phyloP scores from a whole-genome alignment of 2,797 vertebrate genomes.

The Neostethus bicornis region DNA sequence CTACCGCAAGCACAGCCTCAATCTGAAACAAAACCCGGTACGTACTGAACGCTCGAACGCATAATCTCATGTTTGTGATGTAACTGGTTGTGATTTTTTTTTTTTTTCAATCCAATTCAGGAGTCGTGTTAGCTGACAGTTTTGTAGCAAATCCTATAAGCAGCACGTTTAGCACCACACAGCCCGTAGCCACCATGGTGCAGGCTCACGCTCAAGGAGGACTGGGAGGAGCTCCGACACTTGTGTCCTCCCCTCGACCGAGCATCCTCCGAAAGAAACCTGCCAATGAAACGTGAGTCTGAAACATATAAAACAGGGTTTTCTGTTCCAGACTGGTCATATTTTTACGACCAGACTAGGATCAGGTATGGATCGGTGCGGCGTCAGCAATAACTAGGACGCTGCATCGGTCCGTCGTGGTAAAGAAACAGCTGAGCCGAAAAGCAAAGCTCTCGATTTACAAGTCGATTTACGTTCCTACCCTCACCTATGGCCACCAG shows the following conservation, averaged over 20 bases:
- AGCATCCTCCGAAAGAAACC: constrained; percentile 98
- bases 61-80: not conserved
- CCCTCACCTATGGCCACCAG: too few species aligned
- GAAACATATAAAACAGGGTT: not conserved
- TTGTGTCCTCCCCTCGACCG: constrained; percentile 93
- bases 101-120: constrained; percentile 52
- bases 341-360: too few species aligned
- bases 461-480: too few species aligned
- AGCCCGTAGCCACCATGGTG: constrained; percentile 90
- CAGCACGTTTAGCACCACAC: constrained; percentile 88
- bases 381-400: too few species aligned
- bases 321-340: too few species aligned
- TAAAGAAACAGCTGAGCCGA: too few species aligned
- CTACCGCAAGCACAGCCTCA: constrained; percentile 83
- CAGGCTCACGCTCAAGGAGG: constrained; percentile 91
- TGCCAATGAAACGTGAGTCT: constrained; percentile 88
- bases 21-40: constrained; percentile 90
- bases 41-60: not conserved
- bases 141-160: constrained; percentile 93
- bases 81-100: not conserved
- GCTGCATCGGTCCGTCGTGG: too few species aligned
- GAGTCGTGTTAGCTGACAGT: constrained; percentile 92
- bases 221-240: constrained; percentile 84
- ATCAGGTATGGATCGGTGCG: too few species aligned
- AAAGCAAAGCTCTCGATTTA: too few species aligned